These are phyloP conservation scores for Tyrannus savana DNA, from an alignment of 2,113 vertebrate species.

Conservation along the genomic window DNA sequence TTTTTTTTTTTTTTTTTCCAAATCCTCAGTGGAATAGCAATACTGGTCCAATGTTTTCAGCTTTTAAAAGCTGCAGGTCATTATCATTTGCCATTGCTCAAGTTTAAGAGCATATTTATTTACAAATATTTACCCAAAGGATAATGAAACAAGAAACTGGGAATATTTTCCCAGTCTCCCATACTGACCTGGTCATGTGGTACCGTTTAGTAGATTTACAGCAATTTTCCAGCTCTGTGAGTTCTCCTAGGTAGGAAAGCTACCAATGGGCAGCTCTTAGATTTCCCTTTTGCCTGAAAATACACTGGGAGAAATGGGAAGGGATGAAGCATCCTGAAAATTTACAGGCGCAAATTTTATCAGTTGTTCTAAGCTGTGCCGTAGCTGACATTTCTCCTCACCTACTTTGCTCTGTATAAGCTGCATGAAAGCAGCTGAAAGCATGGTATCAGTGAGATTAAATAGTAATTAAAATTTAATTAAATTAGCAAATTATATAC, in stretches of 20 bases:
- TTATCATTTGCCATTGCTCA: not conserved
- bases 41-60: not conserved
- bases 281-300: not conserved
- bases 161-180: not conserved
- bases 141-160: not conserved
- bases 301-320: not conserved
- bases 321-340: not conserved
- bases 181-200: not conserved
- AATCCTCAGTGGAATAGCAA: not conserved
- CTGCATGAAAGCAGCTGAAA: not conserved
- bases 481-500: not conserved
- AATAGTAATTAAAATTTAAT: not conserved
- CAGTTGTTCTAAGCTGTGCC: not conserved
- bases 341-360: not conserved
- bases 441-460: not conserved
- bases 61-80: not conserved
- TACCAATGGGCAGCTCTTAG: not conserved
- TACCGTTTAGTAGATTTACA: not conserved
- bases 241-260: not conserved
- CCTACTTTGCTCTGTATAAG: not conserved
- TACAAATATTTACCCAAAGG: not conserved
- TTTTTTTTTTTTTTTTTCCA: not conserved
- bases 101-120: not conserved
- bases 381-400: not conserved
- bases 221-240: not conserved